These are phyloP conservation scores for Diadegma fenestrale DNA, from an alignment of 2,888 invertebrate species.

Conservation along the genomic window DNA sequence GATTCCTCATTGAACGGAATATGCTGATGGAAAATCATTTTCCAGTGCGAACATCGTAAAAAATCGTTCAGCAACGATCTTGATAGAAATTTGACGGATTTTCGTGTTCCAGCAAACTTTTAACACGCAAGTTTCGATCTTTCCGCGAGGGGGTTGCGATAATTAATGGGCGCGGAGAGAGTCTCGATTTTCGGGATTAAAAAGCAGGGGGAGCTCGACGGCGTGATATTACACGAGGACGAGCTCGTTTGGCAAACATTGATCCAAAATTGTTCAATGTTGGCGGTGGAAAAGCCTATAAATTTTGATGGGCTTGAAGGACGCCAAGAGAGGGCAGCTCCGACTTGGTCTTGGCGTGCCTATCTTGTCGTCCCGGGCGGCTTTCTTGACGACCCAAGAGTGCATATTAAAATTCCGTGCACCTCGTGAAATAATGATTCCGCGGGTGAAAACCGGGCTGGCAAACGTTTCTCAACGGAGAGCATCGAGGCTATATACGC, in stretches of 20 bases:
- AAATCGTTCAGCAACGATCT: background rate
- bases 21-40: background rate
- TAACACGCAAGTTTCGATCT: background rate
- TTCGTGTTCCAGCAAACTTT: background rate
- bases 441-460: conserved; percentile 64
- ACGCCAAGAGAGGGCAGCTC: background rate
- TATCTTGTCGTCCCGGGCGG: conserved; percentile 19
- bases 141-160: background rate
- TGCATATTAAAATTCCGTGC: conserved; percentile 81
- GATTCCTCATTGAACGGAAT: too few relatives aligned
- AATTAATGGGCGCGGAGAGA: background rate
- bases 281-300: conserved; percentile 50
- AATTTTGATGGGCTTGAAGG: conserved; percentile 57
- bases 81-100: background rate
- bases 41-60: background rate
- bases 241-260: conserved; percentile 39
- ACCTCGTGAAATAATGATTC: conserved; percentile 79
- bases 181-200: background rate
- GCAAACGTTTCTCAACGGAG: conserved; percentile 71
- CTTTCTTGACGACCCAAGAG: conserved; percentile 38
- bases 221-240: conserved; percentile 1
- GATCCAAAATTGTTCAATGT: conserved; percentile 51
- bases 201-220: background rate
- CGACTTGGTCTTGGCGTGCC: conserved; percentile 15
- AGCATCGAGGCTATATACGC: conserved; percentile 53